These are phyloP conservation scores for Chlamydotis undulata DNA, from an alignment of 2,113 vertebrate species.

Conservation along the genomic window DNA sequence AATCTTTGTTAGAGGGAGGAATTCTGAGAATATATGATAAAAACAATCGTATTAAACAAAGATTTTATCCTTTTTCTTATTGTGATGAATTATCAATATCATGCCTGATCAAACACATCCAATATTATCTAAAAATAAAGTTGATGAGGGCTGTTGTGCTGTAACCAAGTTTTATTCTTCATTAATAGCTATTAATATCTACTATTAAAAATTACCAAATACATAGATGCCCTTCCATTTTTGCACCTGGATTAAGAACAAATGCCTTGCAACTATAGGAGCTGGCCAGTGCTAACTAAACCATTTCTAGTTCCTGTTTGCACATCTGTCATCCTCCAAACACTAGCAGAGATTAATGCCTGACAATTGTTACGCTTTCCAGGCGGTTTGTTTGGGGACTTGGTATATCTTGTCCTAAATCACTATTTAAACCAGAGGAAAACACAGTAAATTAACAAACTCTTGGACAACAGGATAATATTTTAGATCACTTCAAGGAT, in stretches of 20 bases:
- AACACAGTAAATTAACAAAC: neutral
- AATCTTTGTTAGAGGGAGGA: too few relatives aligned
- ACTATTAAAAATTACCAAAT: neutral
- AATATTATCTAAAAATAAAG: neutral
- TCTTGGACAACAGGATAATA: neutral
- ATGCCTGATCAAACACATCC: neutral
- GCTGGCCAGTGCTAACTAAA: neutral
- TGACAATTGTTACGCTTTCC: neutral
- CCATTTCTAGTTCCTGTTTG: neutral
- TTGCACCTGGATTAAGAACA: neutral
- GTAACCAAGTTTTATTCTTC: neutral
- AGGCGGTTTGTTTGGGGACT: neutral
- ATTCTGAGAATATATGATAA: neutral
- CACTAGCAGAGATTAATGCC: neutral
- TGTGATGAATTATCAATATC: constrained; percentile 14
- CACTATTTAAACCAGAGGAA: neutral
- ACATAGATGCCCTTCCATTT: neutral
- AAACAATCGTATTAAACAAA: neutral
- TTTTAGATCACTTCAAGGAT: neutral
- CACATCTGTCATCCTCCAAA: neutral
- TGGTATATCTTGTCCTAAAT: neutral
- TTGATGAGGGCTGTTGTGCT: neutral
- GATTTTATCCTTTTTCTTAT: constrained; percentile 3
- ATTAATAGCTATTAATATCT: neutral
- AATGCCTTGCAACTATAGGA: neutral